Evolutionary conservation across 1,140 invertebrate genomes (phyloP), one percentile per base, ranked within the genome.

Genomic region (Tyrophagus putrescentiae): DNA sequence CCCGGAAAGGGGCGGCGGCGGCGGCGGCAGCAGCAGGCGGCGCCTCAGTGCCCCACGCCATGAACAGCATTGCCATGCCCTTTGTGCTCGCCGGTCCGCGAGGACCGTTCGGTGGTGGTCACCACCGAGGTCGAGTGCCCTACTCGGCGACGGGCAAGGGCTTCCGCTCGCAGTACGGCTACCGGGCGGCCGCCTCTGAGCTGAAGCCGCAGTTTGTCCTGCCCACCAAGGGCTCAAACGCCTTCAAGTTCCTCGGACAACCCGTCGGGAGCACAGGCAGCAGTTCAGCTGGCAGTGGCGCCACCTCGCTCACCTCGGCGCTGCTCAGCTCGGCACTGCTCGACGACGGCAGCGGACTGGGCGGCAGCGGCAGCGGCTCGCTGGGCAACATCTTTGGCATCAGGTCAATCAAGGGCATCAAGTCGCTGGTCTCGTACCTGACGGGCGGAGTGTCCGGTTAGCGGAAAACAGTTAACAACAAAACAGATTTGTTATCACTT

Each of bases 351-450:
- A 11, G 18, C 50, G 18, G 52, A 27, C 13, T 52, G 18, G 48
- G 16, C 4, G 9, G 13, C 27, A 18, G 16, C 2, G 28, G 23
- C 13, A 4, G 33, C 28, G 13, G 13, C 31, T 7, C 39, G 25
- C 36, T 59, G 27, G 13, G 18, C 1, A 59, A 59, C 25, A 28
- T 59, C n/a, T 45, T 59, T 5, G 39, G 39, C 29, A 41, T 59
- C 9, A 45, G 39, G 33, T 42, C 57, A 1, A 29, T 44, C 4
- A 59, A 59, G 34, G 41, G 36, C 9, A 42, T 59, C 23, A n/a
- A 28, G 36, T 59, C 57, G 13, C 41, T 59, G n/a, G 39, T 59
- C n/a, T 59, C 57, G n/a, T 59, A 59, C 36, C 25, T 59, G 16
- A 44, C 57, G 5, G 57, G 57, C 9, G 57, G 57, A 25, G 39